Conservation (phyloP, 1,140 invertebrate species). For the Coenobita brevimanus region DNA sequence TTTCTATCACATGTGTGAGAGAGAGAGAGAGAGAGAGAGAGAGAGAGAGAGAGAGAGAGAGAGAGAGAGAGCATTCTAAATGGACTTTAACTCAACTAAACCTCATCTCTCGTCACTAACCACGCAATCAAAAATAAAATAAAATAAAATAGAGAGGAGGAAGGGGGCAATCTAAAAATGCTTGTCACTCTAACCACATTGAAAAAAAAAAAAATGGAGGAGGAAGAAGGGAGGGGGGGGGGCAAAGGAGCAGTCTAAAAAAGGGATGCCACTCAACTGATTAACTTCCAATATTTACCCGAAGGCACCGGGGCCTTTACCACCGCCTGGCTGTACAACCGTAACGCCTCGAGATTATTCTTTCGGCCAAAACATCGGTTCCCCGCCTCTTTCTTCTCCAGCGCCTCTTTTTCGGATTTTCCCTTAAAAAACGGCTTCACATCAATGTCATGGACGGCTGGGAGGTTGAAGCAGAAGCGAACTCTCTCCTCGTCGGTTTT, state of each 20-base stretch:
- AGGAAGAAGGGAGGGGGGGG: background rate
- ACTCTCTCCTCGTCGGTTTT: slow-evolving; percentile 72
- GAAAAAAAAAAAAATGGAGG: too few species aligned
- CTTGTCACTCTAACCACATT: too few species aligned
- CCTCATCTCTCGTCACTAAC: too few species aligned
- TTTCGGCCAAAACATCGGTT: slow-evolving; percentile 86
- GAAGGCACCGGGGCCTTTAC: slow-evolving; percentile 78
- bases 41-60: too few species aligned
- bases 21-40: too few species aligned
- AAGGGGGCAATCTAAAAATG: too few species aligned
- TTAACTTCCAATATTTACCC: slow-evolving; percentile 76
- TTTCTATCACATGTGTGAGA: too few species aligned
- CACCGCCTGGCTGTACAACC: slow-evolving; percentile 82
- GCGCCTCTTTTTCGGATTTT: slow-evolving; percentile 81
- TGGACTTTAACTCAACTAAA: too few species aligned
- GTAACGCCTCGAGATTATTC: slow-evolving; percentile 83
- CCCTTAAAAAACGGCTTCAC: slow-evolving; percentile 71
- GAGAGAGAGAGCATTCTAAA: too few species aligned
- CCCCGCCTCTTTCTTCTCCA: slow-evolving; percentile 82
- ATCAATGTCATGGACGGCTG: slow-evolving; percentile 70
- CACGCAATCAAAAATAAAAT: too few species aligned
- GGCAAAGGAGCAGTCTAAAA: too few species aligned
- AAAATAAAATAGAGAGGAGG: too few species aligned
- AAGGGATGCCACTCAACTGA: slow-evolving; percentile 68
- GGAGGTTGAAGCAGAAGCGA: slow-evolving; percentile 70